These are phyloP conservation scores for Girardinichthys multiradiatus DNA, from an alignment of 2,113 vertebrate species.

Conservation along the genomic window DNA sequence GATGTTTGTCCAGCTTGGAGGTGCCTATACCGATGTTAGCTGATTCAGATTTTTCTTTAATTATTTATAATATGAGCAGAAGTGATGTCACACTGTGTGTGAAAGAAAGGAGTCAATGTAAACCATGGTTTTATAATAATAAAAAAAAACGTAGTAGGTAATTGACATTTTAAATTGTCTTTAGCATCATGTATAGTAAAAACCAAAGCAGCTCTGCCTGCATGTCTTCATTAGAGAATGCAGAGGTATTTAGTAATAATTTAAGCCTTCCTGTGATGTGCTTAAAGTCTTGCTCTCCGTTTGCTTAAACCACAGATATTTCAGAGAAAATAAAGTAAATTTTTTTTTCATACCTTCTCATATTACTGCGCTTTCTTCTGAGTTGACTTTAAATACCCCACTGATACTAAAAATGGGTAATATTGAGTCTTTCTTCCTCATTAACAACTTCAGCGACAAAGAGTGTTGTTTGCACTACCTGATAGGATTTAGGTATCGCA, in stretches of 20 bases:
- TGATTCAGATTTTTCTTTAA: too few species aligned
- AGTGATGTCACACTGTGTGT: not conserved
- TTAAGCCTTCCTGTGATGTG: too few species aligned
- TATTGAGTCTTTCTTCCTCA: not conserved
- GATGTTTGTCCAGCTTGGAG: not conserved
- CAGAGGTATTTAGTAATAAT: too few species aligned
- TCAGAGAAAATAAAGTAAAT: not conserved
- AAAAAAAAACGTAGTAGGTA: too few species aligned
- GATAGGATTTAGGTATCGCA: conserved; percentile 7
- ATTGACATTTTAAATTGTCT: too few species aligned
- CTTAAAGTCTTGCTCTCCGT: too few species aligned
- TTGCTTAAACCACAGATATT: not conserved
- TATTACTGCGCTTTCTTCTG: not conserved
- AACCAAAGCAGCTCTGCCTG: too few species aligned
- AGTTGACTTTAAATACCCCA: not conserved
- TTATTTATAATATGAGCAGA: not conserved
- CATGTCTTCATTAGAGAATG: too few species aligned
- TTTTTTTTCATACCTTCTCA: not conserved
- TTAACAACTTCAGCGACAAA: not conserved
- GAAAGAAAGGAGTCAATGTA: too few species aligned
- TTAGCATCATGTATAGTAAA: too few species aligned
- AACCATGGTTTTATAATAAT: too few species aligned
- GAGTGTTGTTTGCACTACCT: not conserved
- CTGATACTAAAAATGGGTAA: not conserved
- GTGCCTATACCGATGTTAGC: not conserved